Evolutionary conservation across 1,140 invertebrate species (phyloP).

Genomic region (Drosophila ironensis): DNA sequence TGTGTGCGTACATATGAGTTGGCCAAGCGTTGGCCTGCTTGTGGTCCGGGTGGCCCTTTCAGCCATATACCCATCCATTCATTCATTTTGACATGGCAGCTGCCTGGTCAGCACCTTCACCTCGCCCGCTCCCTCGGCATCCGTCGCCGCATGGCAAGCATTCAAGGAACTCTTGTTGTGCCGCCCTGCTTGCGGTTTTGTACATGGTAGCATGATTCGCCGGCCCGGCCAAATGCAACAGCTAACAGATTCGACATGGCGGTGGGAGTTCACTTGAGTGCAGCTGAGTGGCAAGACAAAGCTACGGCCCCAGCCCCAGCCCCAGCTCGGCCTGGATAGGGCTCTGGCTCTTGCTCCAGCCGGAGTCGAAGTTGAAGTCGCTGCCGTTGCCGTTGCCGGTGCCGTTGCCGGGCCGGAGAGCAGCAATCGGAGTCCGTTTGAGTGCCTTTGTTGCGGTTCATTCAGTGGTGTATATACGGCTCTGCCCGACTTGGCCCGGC

Average conservation of each 20-base stretch:
- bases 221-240: constrained; percentile 48
- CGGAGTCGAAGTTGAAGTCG: constrained; percentile 10
- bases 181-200: constrained; percentile 43
- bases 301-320: not conserved
- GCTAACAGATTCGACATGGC: constrained; percentile 16
- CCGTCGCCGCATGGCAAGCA: constrained; percentile 1
- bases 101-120: constrained; percentile 38
- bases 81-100: constrained; percentile 71
- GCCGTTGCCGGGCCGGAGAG: not conserved
- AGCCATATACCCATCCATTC: constrained; percentile 51
- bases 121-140: not conserved
- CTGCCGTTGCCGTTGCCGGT: constrained; percentile 13
- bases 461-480: constrained; percentile 44
- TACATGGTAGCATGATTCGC: constrained; percentile 4
- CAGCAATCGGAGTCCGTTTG: constrained; percentile 39
- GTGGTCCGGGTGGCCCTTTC: constrained; percentile 42
- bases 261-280: constrained; percentile 5
- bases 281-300: constrained; percentile 35
- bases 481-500: not conserved
- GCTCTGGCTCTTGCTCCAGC: not conserved
- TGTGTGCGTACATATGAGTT: constrained; percentile 29
- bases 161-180: constrained; percentile 52
- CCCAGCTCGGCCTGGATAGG: constrained; percentile 4
- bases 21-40: constrained; percentile 56
- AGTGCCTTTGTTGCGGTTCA: constrained; percentile 66